A percentile compares a stretch with the other conserved stretches of the same genome.
Conservation (phyloP, 2,113 vertebrate species). For the Hippocampus mohnikei region DNA sequence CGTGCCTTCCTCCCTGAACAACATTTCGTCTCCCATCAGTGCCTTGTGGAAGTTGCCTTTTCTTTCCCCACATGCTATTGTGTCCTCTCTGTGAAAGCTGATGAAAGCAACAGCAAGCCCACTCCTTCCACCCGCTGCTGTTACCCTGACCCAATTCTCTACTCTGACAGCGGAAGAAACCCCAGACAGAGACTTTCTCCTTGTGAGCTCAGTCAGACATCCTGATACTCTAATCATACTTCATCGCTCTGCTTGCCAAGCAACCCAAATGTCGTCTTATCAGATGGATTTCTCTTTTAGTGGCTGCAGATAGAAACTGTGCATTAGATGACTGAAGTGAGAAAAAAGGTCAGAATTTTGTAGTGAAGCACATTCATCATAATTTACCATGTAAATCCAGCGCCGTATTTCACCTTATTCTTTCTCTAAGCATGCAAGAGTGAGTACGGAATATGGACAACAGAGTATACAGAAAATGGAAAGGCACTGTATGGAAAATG, state of each 20-base stretch:
- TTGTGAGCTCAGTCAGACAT: slow-evolving; percentile 51
- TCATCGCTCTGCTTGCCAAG: slow-evolving; percentile 48
- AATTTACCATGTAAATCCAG: slow-evolving; percentile 59
- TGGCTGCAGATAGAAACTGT: not conserved
- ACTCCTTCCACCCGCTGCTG: slow-evolving; percentile 14
- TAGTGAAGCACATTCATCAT: slow-evolving; percentile 60
- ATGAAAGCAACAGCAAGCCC: slow-evolving; percentile 38
- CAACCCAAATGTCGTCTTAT: slow-evolving; percentile 43
- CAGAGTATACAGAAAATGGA: no score
- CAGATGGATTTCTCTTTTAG: slow-evolving; percentile 40
- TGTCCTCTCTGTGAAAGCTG: slow-evolving; percentile 26
- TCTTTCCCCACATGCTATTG: slow-evolving; percentile 20
- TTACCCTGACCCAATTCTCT: slow-evolving; percentile 35
- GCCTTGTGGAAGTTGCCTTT: slow-evolving; percentile 15
- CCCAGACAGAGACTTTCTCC: slow-evolving; percentile 28
- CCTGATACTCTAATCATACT: slow-evolving; percentile 38
- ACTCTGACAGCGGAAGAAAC: slow-evolving; percentile 33
- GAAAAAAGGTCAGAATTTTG: slow-evolving; percentile 43
- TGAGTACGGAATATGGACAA: slow-evolving; percentile 16
- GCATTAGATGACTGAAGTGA: not conserved
- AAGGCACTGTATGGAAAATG: slow-evolving; percentile 35
- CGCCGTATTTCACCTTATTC: slow-evolving; percentile 31
- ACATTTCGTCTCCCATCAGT: slow-evolving; percentile 11
- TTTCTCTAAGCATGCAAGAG: slow-evolving; percentile 36
- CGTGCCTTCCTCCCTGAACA: not conserved